Evolutionary conservation across 64 coral and sea anemone genomes (phyloP).

Genomic region (Pocillopora verrucosa): DNA sequence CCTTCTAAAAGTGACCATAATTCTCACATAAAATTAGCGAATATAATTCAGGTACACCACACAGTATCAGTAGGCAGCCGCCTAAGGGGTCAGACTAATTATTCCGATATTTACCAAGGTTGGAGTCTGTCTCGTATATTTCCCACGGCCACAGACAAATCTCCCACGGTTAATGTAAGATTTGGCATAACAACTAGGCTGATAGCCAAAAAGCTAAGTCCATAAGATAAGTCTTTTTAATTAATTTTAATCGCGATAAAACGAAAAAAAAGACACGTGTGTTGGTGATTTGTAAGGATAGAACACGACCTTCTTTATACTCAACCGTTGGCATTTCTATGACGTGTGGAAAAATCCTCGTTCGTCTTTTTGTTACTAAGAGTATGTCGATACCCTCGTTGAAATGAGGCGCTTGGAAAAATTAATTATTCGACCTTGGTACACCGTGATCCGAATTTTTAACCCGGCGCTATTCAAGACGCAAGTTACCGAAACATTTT

Average conservation of each 20-base stretch:
- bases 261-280: not conserved
- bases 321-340: not conserved
- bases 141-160: slow-evolving; percentile 16
- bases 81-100: not conserved
- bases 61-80: not conserved
- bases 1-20: not conserved
- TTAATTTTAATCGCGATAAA: not conserved
- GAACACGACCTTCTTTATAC: not conserved
- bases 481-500: not conserved
- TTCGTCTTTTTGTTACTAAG: not conserved
- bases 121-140: not conserved
- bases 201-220: not conserved
- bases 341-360: not conserved
- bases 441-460: not conserved
- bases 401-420: no score
- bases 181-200: not conserved
- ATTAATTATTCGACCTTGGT: not conserved
- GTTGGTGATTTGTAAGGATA: not conserved
- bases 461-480: not conserved
- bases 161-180: slow-evolving; percentile 19
- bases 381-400: not conserved
- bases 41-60: not conserved
- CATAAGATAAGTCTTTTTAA: not conserved
- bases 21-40: not conserved
- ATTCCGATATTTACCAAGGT: not conserved